A percentile compares a stretch with the other conserved stretches of the same genome.
These are phyloP conservation scores for Pelmatolapia mariae DNA, from an alignment of 2,113 vertebrate species.

Conservation along the genomic window DNA sequence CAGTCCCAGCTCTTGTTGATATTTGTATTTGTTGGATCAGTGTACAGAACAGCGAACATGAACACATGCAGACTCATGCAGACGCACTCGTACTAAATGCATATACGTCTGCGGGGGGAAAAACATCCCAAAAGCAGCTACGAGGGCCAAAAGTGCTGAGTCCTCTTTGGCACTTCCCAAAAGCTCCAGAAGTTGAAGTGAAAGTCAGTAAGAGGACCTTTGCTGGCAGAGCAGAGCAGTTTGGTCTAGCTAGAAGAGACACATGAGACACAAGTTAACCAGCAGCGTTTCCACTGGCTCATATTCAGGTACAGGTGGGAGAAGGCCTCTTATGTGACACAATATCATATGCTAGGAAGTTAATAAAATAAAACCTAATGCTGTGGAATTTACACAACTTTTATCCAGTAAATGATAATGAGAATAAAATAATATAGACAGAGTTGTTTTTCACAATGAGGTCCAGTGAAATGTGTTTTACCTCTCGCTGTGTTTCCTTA, in stretches of 20 bases:
- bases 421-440: neutral
- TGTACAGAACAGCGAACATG: neutral
- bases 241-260: neutral
- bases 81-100: neutral
- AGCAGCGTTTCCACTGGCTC: neutral
- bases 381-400: neutral
- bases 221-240: neutral
- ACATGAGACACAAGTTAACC: neutral
- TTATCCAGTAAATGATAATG: neutral
- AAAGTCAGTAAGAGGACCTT: neutral
- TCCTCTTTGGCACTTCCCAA: neutral
- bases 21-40: conserved; percentile 10
- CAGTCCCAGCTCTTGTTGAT: neutral
- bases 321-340: neutral
- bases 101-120: neutral
- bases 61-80: neutral
- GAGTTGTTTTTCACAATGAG: neutral
- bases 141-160: neutral
- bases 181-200: conserved; percentile 13
- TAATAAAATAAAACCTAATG: neutral
- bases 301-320: neutral
- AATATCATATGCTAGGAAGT: neutral
- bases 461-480: neutral
- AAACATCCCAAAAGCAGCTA: neutral
- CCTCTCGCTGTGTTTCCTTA: neutral